These are phyloP conservation scores for Notothenia rossii DNA, from an alignment of 2,113 vertebrate species.

Conservation along the genomic window DNA sequence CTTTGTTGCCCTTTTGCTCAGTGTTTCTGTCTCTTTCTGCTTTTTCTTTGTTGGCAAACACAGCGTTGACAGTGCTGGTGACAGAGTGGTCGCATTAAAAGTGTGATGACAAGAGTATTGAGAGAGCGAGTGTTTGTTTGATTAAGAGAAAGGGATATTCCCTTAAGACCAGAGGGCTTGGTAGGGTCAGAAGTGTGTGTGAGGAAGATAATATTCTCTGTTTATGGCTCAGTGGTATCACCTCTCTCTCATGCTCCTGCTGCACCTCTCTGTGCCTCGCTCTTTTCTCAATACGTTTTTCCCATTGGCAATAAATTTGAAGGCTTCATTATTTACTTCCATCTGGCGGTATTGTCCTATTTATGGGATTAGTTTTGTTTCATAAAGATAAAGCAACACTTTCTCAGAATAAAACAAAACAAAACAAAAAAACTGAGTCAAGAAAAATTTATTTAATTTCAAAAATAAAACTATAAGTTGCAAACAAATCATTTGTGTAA, in stretches of 20 bases:
- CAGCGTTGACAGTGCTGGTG: conserved; percentile 27
- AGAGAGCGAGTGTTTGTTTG: conserved; percentile 29
- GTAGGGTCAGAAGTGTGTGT: conserved; percentile 65
- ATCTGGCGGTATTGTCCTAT: conserved; percentile 9
- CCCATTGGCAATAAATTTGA: conserved; percentile 51
- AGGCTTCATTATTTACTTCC: conserved; percentile 52
- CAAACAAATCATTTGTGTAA: too few species aligned
- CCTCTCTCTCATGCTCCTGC: conserved; percentile 32
- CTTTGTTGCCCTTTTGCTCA: conserved; percentile 45
- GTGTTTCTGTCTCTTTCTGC: conserved; percentile 30
- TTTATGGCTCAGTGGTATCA: conserved; percentile 49
- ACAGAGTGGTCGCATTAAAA: conserved; percentile 60
- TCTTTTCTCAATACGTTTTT: conserved; percentile 17
- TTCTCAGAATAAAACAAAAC: too few species aligned
- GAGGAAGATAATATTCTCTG: conserved; percentile 69
- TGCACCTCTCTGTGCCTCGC: conserved; percentile 16
- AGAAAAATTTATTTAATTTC: too few species aligned
- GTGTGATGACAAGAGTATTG: conserved; percentile 44
- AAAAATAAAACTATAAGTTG: too few species aligned
- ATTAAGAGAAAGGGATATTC: conserved; percentile 56
- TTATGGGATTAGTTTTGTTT: too few species aligned
- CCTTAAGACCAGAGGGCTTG: conserved; percentile 62
- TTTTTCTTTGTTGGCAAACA: conserved; percentile 22
- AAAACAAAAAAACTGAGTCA: too few species aligned
- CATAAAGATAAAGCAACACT: too few species aligned